Evolutionary conservation across 2,113 vertebrate species (phyloP), one percentile per base, ranked within the genome.

Genomic region (Sceloporus undulatus): DNA sequence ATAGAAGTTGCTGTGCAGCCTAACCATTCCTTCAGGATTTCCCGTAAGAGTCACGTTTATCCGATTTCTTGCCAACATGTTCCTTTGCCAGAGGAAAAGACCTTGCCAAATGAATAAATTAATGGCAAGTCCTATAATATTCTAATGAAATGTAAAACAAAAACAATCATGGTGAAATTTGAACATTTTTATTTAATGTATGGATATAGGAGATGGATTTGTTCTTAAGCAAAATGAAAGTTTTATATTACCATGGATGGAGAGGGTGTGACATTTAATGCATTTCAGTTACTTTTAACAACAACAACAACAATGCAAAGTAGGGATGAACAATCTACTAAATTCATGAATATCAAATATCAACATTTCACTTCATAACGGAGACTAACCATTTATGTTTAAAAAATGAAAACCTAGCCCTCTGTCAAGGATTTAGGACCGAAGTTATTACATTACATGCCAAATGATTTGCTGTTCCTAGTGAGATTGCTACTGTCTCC

Each of bases 131-230:
- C 9, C 0, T 83, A 70, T 34, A 40, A 87, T 19, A 91, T 88
- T 79, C 62, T 79, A 93, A 90, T 62, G 25, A 87, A 91, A 87
- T 65, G 59, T 68, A 88, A 87, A 90, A 90, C 76, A 5, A 91
- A 9, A 94, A 91, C 52, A 75, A 90, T 23, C 66, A 85, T 79
- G 40, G 75, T 65, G 38, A 88, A 78, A 89, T 74, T 87, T 82
- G 56, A 84, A 9, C 29, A 38, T 86, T 88, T 92, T 88, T 75
- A 79, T 75, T 92, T 87, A 86, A 52, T 54, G n/a, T 54, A 79
- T 48, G 25, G 68, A 40, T 54, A 82, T 78, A 38, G 66, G 34
- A 23, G 16, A 25, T 71, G 21, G 10, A 5, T 14, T 29, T 42
- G 9, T 19, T 10, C 27, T 56, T 71, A 79, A 87, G 14, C 16